Evolutionary conservation across 2,113 vertebrate genomes (phyloP), one percentile per base, ranked within the genome.

Genomic region (Podocnemis expansa): DNA sequence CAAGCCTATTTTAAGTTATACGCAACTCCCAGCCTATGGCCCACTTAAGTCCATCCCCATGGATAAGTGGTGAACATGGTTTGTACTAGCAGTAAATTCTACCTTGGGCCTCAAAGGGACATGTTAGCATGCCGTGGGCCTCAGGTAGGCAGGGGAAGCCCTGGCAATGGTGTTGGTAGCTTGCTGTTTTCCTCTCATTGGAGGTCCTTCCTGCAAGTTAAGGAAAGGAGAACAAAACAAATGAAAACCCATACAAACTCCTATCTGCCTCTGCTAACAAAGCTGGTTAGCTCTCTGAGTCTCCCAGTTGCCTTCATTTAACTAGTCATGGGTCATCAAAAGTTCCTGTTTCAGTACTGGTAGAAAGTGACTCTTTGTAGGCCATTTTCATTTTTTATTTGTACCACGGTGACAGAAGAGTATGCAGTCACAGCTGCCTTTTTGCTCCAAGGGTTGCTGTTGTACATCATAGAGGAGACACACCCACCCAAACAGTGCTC

Each of bases 41-140:
- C 58, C 10, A n/a, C 16, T 19, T 67, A 70, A 38, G n/a, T 17
- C n/a, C n/a, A n/a, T n/a, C 34, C 63, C 38, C 63, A 38, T 21
- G n/a, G 21, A 38, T 70, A 49, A 43, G 84, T 11, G 84, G 70
- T 80, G 34, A 22, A 14, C 60, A 78, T 82, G 7, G 25, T 49
- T 79, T 34, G 13, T 11, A 55, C 25, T 78, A 87, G 54, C n/a
- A 38, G 19, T 58, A 84, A 52, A 13, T 41, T 54, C 1, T 0
- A 27, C 17, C 43, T 21, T 80, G 43, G 14, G 58, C 3, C 13
- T 60, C 58, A 41, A 60, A 90, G 49, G 21, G 19, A 34, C 0
- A 0, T n/a, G 54, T 45, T 5, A 19, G 63, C n/a, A 7, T 70
- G 60, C 14, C 31, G 4, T 31, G 31, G 29, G 14, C 31, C 60